These are phyloP conservation scores for Acomys russatus DNA, from an alignment of 2,797 vertebrate species.

Conservation along the genomic window DNA sequence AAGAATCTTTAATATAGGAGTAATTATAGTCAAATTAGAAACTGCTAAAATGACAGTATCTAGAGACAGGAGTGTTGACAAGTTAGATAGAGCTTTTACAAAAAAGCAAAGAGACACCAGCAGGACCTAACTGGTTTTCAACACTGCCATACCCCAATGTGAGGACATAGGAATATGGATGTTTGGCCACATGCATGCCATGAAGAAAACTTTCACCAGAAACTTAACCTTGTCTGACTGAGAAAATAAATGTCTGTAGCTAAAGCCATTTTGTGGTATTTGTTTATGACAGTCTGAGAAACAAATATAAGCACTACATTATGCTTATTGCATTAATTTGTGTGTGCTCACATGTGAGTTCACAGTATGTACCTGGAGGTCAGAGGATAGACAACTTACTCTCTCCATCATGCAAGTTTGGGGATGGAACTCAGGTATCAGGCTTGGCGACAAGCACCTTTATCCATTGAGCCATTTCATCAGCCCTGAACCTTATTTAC, in stretches of 20 bases:
- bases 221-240: not conserved
- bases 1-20: constrained; percentile 11
- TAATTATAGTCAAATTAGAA: constrained; percentile 52
- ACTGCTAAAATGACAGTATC: not conserved
- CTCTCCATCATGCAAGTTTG: not conserved
- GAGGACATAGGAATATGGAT: not conserved
- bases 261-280: constrained; percentile 4
- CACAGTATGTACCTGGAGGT: not conserved
- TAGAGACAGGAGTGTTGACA: not conserved
- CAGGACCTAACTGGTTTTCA: not conserved
- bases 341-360: not conserved
- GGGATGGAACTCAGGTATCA: not conserved
- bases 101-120: not conserved
- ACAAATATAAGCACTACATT: constrained; percentile 31
- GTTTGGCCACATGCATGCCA: not conserved
- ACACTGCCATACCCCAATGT: not conserved
- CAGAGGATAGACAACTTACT: not conserved
- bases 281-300: constrained; percentile 3
- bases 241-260: constrained; percentile 43
- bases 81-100: not conserved
- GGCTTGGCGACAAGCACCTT: not conserved
- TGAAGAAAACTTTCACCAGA: not conserved
- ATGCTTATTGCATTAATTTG: not conserved
- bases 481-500: not conserved
- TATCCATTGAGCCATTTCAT: not conserved